Evolutionary conservation across 1,140 invertebrate genomes (phyloP).

Genomic region (Pomacea maculata): DNA sequence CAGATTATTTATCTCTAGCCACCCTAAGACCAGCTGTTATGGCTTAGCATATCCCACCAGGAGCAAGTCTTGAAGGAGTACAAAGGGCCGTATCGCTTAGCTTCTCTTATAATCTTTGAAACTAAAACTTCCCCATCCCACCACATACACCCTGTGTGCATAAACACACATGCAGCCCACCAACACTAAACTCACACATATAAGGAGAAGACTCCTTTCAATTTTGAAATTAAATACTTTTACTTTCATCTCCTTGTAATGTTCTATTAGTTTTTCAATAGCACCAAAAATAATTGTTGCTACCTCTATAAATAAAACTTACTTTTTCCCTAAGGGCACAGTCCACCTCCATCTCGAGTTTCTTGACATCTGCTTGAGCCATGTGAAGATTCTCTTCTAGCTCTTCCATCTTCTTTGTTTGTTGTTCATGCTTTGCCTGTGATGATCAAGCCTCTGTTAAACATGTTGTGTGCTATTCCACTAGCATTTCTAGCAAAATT

Average conservation of each 20-base stretch:
- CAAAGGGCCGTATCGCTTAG: no score
- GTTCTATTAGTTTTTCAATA: no score
- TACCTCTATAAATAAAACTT: not conserved
- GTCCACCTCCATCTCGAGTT: slow-evolving; percentile 51
- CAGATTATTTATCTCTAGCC: no score
- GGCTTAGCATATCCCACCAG: no score
- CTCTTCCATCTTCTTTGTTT: slow-evolving; percentile 38
- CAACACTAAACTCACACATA: not conserved
- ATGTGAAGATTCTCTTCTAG: slow-evolving; percentile 40
- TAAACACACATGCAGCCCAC: not conserved
- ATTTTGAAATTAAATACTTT: not conserved
- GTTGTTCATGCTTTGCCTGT: slow-evolving; percentile 45
- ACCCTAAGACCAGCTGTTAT: no score
- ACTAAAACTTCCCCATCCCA: no score
- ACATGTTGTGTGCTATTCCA: no score
- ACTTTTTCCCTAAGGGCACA: slow-evolving; percentile 54
- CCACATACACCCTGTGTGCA: no score
- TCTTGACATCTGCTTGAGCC: slow-evolving; percentile 40
- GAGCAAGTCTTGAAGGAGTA: no score
- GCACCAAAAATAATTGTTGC: not conserved
- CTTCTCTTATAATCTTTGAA: no score
- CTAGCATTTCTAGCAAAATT: no score
- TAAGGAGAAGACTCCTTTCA: not conserved
- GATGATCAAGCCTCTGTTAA: not conserved
- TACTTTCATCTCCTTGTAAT: not conserved